These are phyloP conservation scores for Pedetes capensis DNA, from an alignment of 2,113 vertebrate species.

Conservation along the genomic window DNA sequence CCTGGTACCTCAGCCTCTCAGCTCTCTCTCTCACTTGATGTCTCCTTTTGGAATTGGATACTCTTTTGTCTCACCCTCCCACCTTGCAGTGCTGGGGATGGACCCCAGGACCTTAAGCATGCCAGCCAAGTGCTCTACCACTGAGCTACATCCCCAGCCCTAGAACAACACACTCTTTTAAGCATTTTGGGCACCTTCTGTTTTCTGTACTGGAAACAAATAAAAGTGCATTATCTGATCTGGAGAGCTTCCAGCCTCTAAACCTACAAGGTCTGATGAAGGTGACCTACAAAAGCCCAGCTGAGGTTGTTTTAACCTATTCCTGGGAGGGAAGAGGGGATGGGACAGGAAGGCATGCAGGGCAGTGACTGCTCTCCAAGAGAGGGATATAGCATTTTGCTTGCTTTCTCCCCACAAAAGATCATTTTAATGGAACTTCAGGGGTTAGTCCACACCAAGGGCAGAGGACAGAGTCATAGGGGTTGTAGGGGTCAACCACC, in stretches of 20 bases:
- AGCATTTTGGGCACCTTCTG: neutral
- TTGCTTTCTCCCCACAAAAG: neutral
- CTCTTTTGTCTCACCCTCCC: neutral
- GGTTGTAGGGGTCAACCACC: neutral
- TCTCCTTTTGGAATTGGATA: neutral
- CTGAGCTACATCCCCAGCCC: too few relatives aligned
- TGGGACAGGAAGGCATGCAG: neutral
- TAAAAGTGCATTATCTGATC: slow-evolving; percentile 9
- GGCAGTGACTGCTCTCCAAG: neutral
- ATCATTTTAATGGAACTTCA: neutral
- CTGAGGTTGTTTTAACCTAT: slow-evolving; percentile 5
- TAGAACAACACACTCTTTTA: neutral
- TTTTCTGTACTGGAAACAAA: slow-evolving; percentile 31
- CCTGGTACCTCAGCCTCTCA: neutral
- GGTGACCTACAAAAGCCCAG: neutral
- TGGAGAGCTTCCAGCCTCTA: neutral
- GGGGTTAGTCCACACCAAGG: neutral
- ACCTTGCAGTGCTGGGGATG: neutral
- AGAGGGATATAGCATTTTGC: neutral
- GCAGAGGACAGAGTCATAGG: neutral
- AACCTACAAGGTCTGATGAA: neutral
- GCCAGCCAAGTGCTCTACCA: neutral
- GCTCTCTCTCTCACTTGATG: neutral
- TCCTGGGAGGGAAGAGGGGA: neutral
- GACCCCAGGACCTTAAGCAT: neutral